Conservation (phyloP, 92 coral and sea anemone genomes). For the Chrysogorgia sp. region DNA sequence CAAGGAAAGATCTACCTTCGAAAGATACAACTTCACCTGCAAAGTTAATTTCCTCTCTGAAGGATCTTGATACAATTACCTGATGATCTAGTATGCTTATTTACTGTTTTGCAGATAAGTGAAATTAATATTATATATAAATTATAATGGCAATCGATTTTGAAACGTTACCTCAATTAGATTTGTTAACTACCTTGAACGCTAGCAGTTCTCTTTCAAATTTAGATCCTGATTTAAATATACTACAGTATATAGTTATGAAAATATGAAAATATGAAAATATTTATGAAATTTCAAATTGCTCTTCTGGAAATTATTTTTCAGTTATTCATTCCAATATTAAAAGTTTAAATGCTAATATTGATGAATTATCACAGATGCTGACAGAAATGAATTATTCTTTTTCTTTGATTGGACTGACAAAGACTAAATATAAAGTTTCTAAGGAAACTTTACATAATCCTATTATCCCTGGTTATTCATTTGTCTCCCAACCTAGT, state of each 20-base stretch:
- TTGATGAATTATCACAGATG: slow-evolving; percentile 44
- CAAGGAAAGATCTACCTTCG: neutral
- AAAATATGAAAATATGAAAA: slow-evolving; percentile 35
- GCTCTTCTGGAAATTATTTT: slow-evolving; percentile 43
- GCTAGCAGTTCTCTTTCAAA: slow-evolving; percentile 4
- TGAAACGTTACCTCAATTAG: slow-evolving; percentile 15
- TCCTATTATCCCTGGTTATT: slow-evolving; percentile 50
- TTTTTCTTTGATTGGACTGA: slow-evolving; percentile 63
- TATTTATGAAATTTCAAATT: slow-evolving; percentile 35
- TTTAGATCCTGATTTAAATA: slow-evolving; percentile 46
- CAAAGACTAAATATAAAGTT: slow-evolving; percentile 62
- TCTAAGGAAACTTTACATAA: slow-evolving; percentile 31
- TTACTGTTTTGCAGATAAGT: neutral
- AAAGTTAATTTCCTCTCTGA: neutral
- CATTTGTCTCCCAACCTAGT: slow-evolving; percentile 57
- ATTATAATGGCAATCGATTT: neutral
- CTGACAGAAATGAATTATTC: slow-evolving; percentile 41
- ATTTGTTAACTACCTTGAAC: neutral
- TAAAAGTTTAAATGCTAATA: slow-evolving; percentile 58
- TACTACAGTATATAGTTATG: slow-evolving; percentile 37
- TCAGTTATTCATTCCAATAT: slow-evolving; percentile 58
- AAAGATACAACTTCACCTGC: neutral
- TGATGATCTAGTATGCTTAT: neutral
- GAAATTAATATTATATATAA: neutral
- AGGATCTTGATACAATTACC: neutral